These are phyloP conservation scores for Lamprologus tigripictilis DNA, from an alignment of 2,113 vertebrate genomes.

Conservation along the genomic window DNA sequence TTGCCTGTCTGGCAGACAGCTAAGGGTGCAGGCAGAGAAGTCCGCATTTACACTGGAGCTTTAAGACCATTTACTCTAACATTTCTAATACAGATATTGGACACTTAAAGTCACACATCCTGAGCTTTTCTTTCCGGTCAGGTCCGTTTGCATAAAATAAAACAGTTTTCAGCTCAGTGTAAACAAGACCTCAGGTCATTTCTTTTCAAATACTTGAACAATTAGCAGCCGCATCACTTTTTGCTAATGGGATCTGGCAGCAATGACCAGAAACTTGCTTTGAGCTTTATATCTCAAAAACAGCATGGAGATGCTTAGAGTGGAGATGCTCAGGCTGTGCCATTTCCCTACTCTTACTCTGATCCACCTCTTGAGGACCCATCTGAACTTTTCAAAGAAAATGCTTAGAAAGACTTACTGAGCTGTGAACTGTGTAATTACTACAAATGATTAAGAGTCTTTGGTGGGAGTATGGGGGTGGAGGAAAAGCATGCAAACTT, in stretches of 20 bases:
- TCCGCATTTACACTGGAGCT: not conserved
- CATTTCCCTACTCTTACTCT: not conserved
- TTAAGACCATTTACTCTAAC: not conserved
- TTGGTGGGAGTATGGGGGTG: not conserved
- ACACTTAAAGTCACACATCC: not conserved
- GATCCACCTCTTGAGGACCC: not conserved
- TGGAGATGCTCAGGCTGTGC: not conserved
- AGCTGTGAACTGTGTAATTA: not conserved
- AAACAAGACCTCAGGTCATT: not conserved
- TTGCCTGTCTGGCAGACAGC: constrained; percentile 22
- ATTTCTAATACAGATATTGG: not conserved
- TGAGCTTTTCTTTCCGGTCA: not conserved
- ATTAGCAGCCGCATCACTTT: constrained; percentile 65
- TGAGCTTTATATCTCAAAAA: not conserved
- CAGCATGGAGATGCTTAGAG: not conserved
- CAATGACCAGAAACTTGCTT: not conserved
- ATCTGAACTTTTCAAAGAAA: not conserved
- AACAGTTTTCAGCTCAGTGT: not conserved
- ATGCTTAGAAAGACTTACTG: not conserved
- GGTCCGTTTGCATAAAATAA: not conserved
- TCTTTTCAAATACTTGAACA: constrained; percentile 52
- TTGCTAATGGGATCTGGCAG: not conserved
- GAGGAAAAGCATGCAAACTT: not conserved
- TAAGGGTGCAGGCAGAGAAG: not conserved
- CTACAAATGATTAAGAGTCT: not conserved